These are phyloP conservation scores for Pyrrhia umbra DNA, from an alignment of 2,888 invertebrate genomes.

Conservation along the genomic window DNA sequence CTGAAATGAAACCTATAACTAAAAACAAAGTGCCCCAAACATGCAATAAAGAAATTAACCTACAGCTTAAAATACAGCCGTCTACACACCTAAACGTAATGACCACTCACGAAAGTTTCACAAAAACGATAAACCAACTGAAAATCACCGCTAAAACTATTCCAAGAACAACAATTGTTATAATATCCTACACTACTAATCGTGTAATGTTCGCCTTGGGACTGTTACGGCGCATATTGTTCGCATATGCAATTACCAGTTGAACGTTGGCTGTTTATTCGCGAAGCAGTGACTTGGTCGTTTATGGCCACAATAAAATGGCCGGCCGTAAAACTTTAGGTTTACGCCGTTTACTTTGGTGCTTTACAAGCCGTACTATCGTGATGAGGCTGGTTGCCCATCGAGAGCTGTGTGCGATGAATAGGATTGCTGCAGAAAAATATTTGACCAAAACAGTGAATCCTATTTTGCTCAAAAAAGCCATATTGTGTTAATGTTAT, in stretches of 20 bases:
- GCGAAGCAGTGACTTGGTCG: conserved; percentile 68
- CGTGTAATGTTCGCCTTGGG: conserved; percentile 43
- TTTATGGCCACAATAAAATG: conserved; percentile 77
- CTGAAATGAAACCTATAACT: not conserved
- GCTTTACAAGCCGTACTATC: conserved; percentile 62
- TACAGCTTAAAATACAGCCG: conserved; percentile 1
- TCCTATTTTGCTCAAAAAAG: no score
- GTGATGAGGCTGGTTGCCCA: conserved; percentile 58
- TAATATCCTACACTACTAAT: conserved; percentile 43
- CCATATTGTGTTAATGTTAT: no score
- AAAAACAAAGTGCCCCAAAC: not conserved
- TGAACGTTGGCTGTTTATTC: conserved; percentile 70
- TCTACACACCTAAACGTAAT: not conserved
- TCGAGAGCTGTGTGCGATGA: not conserved
- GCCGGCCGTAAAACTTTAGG: conserved; percentile 77
- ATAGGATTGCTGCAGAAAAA: not conserved
- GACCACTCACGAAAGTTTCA: conserved; percentile 10
- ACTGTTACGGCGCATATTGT: conserved; percentile 41
- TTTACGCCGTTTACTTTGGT: conserved; percentile 68
- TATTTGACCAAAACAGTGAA: not conserved
- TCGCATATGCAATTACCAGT: conserved; percentile 69
- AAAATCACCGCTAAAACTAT: conserved; percentile 41
- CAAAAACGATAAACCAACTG: conserved; percentile 25
- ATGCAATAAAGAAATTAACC: not conserved
- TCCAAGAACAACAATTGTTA: conserved; percentile 23